Base-by-base conservation (phyloP, 1,140 invertebrate genomes). In the Drosophila ananassae region DNA sequence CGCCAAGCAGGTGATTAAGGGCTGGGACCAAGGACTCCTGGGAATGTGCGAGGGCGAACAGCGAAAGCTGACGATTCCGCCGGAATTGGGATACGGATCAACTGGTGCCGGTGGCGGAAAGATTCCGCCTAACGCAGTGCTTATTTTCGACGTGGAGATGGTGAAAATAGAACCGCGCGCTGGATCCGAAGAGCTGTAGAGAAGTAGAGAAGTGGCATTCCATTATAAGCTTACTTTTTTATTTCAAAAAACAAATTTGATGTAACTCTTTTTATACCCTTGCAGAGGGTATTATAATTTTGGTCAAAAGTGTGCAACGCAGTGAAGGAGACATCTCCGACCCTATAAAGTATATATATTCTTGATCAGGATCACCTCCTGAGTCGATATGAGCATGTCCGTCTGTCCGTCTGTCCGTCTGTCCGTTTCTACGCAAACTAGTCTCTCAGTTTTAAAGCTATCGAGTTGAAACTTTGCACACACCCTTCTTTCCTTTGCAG, bases 31-130 rank as follows among this genome's bases (percentile, higher is more conserved):
- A 93, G 96, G 97, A 17, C 93, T 98, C 5, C 93, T 97, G 47
- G 96, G 95, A 51, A 97, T 97, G 96, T 97, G 96, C 93, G 95
- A 95, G 91, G 96, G 96, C 46, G 96, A 98, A 92, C 95, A 96
- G 90, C 94, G 97, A 54, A 97, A 96, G 89, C 92, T 98, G 17
- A 95, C 97, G 3, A 97, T 97, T 79, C 96, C 96, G 21, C 93
- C 96, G n/a, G 95, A 97, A 76, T 92, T 98, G 64, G 97, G 94
- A 1, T 98, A 98, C 92, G 97, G 97, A 25, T 93, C 94, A 32
- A 92, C 93, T 67, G 97, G 97, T 59, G 95, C 95, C 22, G 95
- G 95, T 48, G 95, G 96, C 10, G 95, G 96, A 9, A 97, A 96
- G 92, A 97, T 98, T 80, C 96, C 96, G 41, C 94, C 95, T 59